phyloP scores from a whole-genome alignment of 2,888 invertebrate species.

The Sminthurides aquaticus region DNA sequence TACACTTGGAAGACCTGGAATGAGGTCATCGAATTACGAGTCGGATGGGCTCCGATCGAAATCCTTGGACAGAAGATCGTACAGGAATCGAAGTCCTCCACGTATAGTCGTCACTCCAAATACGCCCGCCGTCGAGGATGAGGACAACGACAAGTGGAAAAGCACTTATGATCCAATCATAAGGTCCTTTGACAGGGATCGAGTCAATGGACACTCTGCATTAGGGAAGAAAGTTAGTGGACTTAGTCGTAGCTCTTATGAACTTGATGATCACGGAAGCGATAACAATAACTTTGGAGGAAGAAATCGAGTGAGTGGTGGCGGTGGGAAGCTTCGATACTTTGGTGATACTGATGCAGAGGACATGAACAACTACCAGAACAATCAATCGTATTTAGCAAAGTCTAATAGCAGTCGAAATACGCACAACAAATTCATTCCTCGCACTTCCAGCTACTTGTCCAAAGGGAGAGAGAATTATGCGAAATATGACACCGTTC shows the following conservation, averaged over 20 bases:
- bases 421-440: constrained; percentile 6
- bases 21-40: constrained; percentile 21
- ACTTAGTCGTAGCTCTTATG: constrained; percentile 24
- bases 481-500: constrained; percentile 23
- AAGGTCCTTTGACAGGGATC: constrained; percentile 19
- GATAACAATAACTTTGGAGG: background rate
- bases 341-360: constrained; percentile 32
- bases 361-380: constrained; percentile 14
- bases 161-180: constrained; percentile 21
- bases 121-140: constrained; percentile 26
- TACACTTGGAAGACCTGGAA: constrained; percentile 25
- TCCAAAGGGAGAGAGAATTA: constrained; percentile 17
- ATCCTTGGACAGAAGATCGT: constrained; percentile 27
- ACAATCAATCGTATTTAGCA: background rate
- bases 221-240: constrained; percentile 18
- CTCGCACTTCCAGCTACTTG: constrained; percentile 18
- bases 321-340: constrained; percentile 23
- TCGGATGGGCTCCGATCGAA: constrained; percentile 20
- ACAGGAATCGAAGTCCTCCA: constrained; percentile 19
- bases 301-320: background rate
- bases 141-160: constrained; percentile 20
- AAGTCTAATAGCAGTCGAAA: background rate
- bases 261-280: constrained; percentile 19
- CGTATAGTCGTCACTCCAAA: constrained; percentile 29
- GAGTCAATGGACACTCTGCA: constrained; percentile 5